These are phyloP conservation scores for Phthorimaea operculella DNA, from an alignment of 1,140 invertebrate genomes.

Conservation along the genomic window DNA sequence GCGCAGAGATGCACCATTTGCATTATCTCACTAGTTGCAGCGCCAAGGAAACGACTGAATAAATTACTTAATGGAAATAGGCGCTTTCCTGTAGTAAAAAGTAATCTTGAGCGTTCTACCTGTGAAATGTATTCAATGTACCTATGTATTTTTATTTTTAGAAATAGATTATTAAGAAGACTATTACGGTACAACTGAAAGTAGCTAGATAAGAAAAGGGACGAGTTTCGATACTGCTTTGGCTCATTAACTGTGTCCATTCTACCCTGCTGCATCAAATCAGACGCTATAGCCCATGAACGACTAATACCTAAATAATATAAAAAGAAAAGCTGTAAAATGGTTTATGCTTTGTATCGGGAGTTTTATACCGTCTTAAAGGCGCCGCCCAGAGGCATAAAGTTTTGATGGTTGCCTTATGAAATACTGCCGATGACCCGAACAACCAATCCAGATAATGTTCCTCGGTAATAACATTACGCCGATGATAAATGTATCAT, in stretches of 20 bases:
- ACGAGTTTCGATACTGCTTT: too few species aligned
- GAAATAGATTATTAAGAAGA: too few species aligned
- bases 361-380: conserved; percentile 1
- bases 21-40: too few species aligned
- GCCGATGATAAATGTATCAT: not conserved
- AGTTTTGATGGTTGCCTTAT: conserved; percentile 5
- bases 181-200: too few species aligned
- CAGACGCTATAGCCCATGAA: not conserved
- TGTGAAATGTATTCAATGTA: too few species aligned
- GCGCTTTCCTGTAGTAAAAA: not conserved
- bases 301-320: conserved; percentile 1
- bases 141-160: too few species aligned
- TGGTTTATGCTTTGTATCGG: conserved; percentile 5
- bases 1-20: too few species aligned
- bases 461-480: not conserved
- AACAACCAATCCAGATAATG: conserved; percentile 1
- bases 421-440: conserved; percentile 3
- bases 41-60: too few species aligned
- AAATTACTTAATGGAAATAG: too few species aligned
- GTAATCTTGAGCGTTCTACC: too few species aligned
- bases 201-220: too few species aligned
- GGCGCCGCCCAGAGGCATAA: not conserved
- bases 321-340: conserved; percentile 4
- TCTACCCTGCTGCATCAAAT: not conserved
- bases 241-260: too few species aligned